phyloP scores from a whole-genome alignment of 2,888 invertebrate species.

The Quadriops clusia region DNA sequence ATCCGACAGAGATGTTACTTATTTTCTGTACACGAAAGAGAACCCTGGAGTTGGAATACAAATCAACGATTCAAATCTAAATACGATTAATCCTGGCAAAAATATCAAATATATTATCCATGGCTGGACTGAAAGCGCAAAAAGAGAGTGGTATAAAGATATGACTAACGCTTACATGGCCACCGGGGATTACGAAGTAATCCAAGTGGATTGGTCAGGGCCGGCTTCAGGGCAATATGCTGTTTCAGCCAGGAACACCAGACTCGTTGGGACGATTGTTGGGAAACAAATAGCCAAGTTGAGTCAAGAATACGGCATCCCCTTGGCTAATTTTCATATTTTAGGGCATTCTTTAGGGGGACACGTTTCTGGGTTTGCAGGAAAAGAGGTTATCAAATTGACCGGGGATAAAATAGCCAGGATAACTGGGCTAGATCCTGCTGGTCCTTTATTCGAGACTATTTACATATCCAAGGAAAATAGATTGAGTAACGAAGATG shows the following conservation, averaged over 20 bases:
- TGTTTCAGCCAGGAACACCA: conserved; percentile 23
- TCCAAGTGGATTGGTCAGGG: conserved; percentile 40
- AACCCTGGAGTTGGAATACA: no score
- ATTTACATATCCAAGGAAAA: conserved; percentile 24
- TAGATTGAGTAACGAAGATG: conserved; percentile 50
- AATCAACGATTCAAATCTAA: no score
- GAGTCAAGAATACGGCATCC: conserved; percentile 5
- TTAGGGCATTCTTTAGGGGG: conserved; percentile 31
- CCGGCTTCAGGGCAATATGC: conserved; percentile 26
- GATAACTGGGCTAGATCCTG: conserved; percentile 42
- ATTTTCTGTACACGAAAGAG: no score
- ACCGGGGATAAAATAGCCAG: conserved; percentile 27
- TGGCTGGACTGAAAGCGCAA: conserved; percentile 36
- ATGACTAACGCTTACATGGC: conserved; percentile 34
- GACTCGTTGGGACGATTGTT: conserved; percentile 18
- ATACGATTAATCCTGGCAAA: no score
- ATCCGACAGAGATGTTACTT: no score
- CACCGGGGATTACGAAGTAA: conserved; percentile 36
- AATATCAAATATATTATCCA: conserved; percentile 39
- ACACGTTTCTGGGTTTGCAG: conserved; percentile 27
- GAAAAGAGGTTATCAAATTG: conserved; percentile 19
- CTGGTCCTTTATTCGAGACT: conserved; percentile 38
- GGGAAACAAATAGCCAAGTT: conserved; percentile 8
- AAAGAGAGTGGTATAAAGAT: conserved; percentile 25
- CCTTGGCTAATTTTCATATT: conserved; percentile 22